Percentiles rank a stretch among this genome's conserved stretches.
These are phyloP conservation scores for Pemphredon lugubris DNA, from an alignment of 2,888 invertebrate genomes.

Conservation along the genomic window DNA sequence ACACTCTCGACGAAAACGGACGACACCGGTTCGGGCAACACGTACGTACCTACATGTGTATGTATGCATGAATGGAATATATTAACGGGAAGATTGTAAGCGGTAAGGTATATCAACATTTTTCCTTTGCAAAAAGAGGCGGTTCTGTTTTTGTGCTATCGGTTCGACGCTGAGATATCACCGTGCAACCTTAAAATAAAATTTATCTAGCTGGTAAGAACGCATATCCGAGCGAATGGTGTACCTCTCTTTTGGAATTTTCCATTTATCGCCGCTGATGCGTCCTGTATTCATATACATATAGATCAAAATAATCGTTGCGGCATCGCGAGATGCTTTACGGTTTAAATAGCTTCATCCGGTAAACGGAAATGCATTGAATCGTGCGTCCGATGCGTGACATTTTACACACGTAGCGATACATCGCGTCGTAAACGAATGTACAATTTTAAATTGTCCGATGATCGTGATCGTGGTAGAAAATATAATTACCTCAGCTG, in stretches of 20 bases:
- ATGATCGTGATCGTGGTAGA: neutral
- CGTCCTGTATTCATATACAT: too few species aligned
- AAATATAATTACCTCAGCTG: too few species aligned
- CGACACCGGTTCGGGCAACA: neutral
- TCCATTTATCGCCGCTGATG: too few species aligned
- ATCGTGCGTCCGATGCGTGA: slow-evolving; percentile 38
- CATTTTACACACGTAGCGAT: slow-evolving; percentile 22
- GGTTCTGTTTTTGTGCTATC: too few species aligned
- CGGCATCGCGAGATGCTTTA: slow-evolving; percentile 12
- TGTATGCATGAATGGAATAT: neutral
- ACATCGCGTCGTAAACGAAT: neutral
- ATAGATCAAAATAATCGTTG: neutral
- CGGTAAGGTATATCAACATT: too few species aligned
- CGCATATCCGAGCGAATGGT: too few species aligned
- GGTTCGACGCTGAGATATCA: too few species aligned
- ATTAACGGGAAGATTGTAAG: too few species aligned
- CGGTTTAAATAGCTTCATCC: slow-evolving; percentile 46
- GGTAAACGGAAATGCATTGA: slow-evolving; percentile 55
- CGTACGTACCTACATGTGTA: neutral
- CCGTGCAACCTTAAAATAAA: too few species aligned
- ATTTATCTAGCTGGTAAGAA: too few species aligned
- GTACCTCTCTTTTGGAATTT: too few species aligned
- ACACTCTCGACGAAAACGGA: neutral
- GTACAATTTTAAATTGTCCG: neutral
- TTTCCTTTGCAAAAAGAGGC: too few species aligned